Percentiles rank a stretch among this genome's conserved stretches.
phyloP scores from a whole-genome alignment of 1,140 invertebrate species.

The Ditylenchus dipsaci region DNA sequence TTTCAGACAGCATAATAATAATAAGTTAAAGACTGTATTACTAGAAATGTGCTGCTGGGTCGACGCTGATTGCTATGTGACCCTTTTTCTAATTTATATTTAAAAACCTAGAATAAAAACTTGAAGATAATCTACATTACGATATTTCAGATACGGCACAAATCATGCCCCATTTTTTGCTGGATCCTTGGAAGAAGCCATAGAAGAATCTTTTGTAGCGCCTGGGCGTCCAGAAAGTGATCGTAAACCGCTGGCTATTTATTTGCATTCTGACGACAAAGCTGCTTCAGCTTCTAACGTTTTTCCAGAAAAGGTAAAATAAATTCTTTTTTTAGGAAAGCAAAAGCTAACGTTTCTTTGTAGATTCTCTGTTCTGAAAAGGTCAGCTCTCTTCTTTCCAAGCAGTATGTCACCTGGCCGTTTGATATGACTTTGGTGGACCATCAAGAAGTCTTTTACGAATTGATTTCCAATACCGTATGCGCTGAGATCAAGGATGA shows the following conservation, averaged over 20 bases:
- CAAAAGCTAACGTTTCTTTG: no score
- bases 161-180: slow-evolving; percentile 32
- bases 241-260: slow-evolving; percentile 33
- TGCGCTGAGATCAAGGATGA: neutral
- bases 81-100: no score
- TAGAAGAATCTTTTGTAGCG: slow-evolving; percentile 34
- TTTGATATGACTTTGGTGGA: slow-evolving; percentile 37
- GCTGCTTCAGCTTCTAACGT: slow-evolving; percentile 36
- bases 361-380: slow-evolving; percentile 36
- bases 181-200: slow-evolving; percentile 19
- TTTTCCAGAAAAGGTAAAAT: slow-evolving; percentile 34
- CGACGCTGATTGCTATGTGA: no score
- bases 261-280: slow-evolving; percentile 41
- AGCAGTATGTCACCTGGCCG: slow-evolving; percentile 38
- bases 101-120: no score
- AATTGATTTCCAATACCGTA: slow-evolving; percentile 19
- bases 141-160: slow-evolving; percentile 28
- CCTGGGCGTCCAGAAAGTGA: slow-evolving; percentile 10
- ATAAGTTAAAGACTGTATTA: no score
- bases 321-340: neutral
- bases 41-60: no score
- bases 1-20: no score
- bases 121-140: neutral
- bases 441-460: slow-evolving; percentile 25
- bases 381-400: slow-evolving; percentile 27